Conservation (phyloP, 2,797 vertebrate species). For the Paedocypris micromegethes region DNA sequence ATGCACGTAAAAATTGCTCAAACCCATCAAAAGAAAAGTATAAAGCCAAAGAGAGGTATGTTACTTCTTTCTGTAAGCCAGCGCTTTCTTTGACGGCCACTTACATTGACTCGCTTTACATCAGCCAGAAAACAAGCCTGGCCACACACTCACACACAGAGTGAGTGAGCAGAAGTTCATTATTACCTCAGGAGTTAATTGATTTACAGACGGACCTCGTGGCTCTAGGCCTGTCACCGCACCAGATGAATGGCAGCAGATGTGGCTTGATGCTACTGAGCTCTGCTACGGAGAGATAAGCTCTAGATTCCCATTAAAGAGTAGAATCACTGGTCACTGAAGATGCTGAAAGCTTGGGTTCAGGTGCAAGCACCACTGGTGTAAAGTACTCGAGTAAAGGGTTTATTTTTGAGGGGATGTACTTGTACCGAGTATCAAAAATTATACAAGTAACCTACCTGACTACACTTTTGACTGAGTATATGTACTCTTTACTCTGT, state of each 20-base stretch:
- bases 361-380: no score
- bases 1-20: no score
- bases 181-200: slow-evolving; percentile 52
- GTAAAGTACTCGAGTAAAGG: no score
- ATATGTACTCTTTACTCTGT: no score
- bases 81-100: slow-evolving; percentile 18
- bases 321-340: slow-evolving; percentile 23
- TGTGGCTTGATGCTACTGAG: slow-evolving; percentile 33
- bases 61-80: slow-evolving; percentile 4
- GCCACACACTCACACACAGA: slow-evolving; percentile 16
- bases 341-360: neutral
- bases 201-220: slow-evolving; percentile 27
- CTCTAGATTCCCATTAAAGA: slow-evolving; percentile 40
- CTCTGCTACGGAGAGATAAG: slow-evolving; percentile 51
- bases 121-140: slow-evolving; percentile 24
- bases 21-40: no score
- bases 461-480: no score
- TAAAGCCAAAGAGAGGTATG: slow-evolving; percentile 1
- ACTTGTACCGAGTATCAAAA: no score
- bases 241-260: slow-evolving; percentile 11
- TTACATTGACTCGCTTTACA: slow-evolving; percentile 25
- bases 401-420: no score
- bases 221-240: slow-evolving; percentile 27
- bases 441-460: no score
- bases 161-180: slow-evolving; percentile 25